These are phyloP conservation scores for Chironomus riparius DNA, from an alignment of 2,888 invertebrate genomes.

Conservation along the genomic window DNA sequence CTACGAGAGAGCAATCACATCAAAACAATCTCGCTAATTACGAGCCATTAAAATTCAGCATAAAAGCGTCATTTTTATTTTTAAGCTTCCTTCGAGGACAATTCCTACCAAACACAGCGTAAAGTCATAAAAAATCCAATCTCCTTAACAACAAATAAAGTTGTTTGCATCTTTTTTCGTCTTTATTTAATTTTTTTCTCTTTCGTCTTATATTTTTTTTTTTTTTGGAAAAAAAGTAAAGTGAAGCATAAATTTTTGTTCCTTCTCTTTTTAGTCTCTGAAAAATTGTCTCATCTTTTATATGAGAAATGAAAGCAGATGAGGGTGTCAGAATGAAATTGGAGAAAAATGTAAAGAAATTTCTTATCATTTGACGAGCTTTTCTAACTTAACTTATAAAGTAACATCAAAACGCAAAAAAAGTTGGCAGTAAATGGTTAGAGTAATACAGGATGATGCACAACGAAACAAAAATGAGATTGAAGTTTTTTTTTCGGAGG, in stretches of 20 bases:
- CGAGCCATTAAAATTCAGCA: conserved; percentile 2
- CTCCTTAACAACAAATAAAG: conserved; percentile 12
- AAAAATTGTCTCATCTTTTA: neutral
- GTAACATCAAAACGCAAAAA: neutral
- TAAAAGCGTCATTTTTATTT: conserved; percentile 2
- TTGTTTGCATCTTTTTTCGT: neutral
- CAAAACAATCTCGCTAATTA: conserved; percentile 10
- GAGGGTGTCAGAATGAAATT: neutral
- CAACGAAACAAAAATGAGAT: neutral
- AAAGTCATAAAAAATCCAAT: conserved; percentile 10
- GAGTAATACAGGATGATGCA: neutral
- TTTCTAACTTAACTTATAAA: neutral
- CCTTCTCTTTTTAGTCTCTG: neutral
- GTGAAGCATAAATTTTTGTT: neutral
- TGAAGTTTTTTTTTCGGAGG: neutral
- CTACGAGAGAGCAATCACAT: neutral
- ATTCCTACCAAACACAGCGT: neutral
- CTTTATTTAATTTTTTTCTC: neutral
- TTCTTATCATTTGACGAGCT: neutral
- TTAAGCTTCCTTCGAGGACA: neutral
- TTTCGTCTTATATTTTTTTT: neutral
- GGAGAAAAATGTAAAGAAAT: neutral
- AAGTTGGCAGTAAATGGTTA: too few species aligned
- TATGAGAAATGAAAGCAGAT: neutral
- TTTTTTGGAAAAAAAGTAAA: neutral